Conservation (phyloP, 2,113 vertebrate species). For the Furnarius figulus region DNA sequence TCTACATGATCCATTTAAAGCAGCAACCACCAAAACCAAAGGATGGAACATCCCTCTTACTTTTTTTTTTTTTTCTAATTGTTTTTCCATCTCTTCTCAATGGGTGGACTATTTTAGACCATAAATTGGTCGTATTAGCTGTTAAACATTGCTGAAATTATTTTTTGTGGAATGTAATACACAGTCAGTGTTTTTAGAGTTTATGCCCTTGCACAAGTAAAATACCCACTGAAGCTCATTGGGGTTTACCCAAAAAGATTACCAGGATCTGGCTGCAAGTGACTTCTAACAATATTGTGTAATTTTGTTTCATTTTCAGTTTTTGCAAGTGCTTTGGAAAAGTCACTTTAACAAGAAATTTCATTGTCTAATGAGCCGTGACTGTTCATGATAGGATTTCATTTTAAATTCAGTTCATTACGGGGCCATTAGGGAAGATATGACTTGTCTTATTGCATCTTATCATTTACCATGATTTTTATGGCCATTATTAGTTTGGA, state of each 20-base stretch:
- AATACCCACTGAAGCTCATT: background rate
- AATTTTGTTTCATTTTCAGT: slow-evolving; percentile 11
- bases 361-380: slow-evolving; percentile 28
- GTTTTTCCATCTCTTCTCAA: background rate
- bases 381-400: slow-evolving; percentile 45
- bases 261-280: background rate
- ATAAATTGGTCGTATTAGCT: background rate
- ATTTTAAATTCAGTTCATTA: slow-evolving; percentile 56
- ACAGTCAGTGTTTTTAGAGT: background rate
- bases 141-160: slow-evolving; percentile 11
- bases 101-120: background rate
- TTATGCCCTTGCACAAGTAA: background rate
- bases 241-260: background rate
- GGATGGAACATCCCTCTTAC: background rate
- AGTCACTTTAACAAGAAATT: slow-evolving; percentile 47
- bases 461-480: background rate
- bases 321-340: slow-evolving; percentile 25
- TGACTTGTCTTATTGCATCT: slow-evolving; percentile 15
- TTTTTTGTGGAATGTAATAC: background rate
- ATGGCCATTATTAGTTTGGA: slow-evolving; percentile 40
- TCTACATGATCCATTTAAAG: background rate
- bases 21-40: background rate
- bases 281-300: background rate
- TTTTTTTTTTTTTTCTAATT: background rate
- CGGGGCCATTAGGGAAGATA: slow-evolving; percentile 42